Evolutionary conservation across 2,113 vertebrate genomes (phyloP), one percentile per base, ranked within the genome.

Genomic region (Tachuris rubrigastra): DNA sequence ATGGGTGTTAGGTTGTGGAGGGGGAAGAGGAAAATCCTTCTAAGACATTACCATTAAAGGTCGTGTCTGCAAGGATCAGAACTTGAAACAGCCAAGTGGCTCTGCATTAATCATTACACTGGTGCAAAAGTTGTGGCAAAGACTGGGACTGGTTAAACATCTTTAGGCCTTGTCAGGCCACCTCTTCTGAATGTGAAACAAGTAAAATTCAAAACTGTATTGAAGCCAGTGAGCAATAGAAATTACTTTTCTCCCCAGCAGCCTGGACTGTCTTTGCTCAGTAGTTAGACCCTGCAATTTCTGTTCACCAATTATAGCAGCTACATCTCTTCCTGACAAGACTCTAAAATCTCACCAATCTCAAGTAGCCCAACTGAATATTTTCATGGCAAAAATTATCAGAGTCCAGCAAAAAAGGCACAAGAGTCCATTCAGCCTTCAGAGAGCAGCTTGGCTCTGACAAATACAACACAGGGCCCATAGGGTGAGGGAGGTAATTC

Each of bases 271-370:
- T 71, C 49, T 89, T 84, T n/a, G 49, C n/a, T 81, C 90, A 87
- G 78, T 67, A 60, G 53, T 56, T 50, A 63, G 82, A 86, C 33
- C 18, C 47, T 87, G 46, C 37, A 77, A 78, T 95, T 96, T 93
- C 50, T 75, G 37, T 42, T 82, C 59, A 49, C 30, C 12, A 35
- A 18, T 63, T 62, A 65, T 4, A 92, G 65, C 74, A 95, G 66
- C 66, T 78, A 89, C 41, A 52, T 68, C 74, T 83, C 60, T 86
- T 87, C 66, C 81, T 55, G 60, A 85, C 47, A 60, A 95, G 42
- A 41, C 42, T 85, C 63, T 65, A 72, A 92, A 95, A 91, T 68
- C 77, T 94, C 83, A 95, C 95, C 89, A 95, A 33, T 47, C 69
- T 92, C 46, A 96, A 96, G 91, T 85, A 83, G 39, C 46, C 92